These are phyloP conservation scores for Chloroceryle aenea DNA, from an alignment of 2,113 vertebrate species.

Conservation along the genomic window DNA sequence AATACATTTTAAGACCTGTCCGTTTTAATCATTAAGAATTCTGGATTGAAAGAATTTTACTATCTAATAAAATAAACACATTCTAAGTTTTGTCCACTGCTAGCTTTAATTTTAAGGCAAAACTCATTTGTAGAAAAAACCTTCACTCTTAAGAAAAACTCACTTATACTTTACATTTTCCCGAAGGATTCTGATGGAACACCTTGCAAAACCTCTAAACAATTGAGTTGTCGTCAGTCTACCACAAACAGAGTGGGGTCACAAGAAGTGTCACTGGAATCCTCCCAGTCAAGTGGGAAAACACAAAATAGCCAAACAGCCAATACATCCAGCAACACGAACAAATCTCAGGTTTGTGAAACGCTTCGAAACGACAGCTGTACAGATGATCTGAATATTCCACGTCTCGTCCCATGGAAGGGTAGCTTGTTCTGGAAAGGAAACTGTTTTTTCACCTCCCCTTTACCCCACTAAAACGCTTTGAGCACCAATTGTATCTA, in stretches of 20 bases:
- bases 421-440: not conserved
- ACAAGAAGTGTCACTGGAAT: conserved; percentile 81
- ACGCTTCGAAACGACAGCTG: not conserved
- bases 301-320: conserved; percentile 74
- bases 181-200: conserved; percentile 95
- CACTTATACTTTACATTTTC: conserved; percentile 58
- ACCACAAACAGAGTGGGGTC: conserved; percentile 77
- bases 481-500: not conserved
- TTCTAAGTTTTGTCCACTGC: not conserved
- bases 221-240: conserved; percentile 83
- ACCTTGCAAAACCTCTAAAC: conserved; percentile 94
- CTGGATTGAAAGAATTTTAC: conserved; percentile 5
- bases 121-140: not conserved
- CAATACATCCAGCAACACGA: conserved; percentile 78
- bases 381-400: not conserved
- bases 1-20: not conserved
- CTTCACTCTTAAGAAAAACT: not conserved
- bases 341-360: conserved; percentile 89
- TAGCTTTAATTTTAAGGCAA: not conserved
- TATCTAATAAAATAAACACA: not conserved
- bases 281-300: conserved; percentile 76
- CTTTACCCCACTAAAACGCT: not conserved
- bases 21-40: not conserved
- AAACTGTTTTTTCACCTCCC: not conserved
- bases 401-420: not conserved